These are phyloP conservation scores for Chanos chanos DNA, from an alignment of 2,797 vertebrate species.

Conservation along the genomic window DNA sequence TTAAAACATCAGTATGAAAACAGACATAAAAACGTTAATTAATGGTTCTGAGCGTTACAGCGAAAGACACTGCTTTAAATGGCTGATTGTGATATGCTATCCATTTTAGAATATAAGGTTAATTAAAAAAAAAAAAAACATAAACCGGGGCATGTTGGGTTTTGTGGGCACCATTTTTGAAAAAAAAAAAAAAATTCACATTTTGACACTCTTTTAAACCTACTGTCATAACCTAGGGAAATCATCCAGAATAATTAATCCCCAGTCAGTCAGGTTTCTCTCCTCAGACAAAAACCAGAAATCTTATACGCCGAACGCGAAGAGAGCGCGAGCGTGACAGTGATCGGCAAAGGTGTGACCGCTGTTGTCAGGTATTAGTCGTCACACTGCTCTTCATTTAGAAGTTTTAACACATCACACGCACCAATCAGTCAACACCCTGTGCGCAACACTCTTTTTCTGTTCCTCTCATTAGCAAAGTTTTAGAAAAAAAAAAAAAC, in stretches of 20 bases:
- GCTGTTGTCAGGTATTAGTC: constrained; percentile 73
- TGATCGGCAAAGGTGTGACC: constrained; percentile 74
- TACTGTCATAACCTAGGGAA: constrained; percentile 68
- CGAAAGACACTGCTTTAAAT: too few relatives aligned
- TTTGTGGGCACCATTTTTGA: constrained; percentile 42
- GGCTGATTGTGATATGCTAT: too few relatives aligned
- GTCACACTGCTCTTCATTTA: constrained; percentile 72
- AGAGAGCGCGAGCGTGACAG: constrained; percentile 64
- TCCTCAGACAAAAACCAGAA: constrained; percentile 61
- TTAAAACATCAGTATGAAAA: too few relatives aligned
- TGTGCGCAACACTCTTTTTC: constrained; percentile 27
- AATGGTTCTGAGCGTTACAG: too few relatives aligned
- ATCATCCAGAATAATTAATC: constrained; percentile 79
- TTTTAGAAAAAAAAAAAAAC: constrained; percentile 37
- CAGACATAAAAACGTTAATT: too few relatives aligned
- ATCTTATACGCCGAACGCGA: constrained; percentile 68
- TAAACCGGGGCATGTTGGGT: constrained; percentile 29
- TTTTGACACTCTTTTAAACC: constrained; percentile 69
- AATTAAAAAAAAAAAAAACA: constrained; percentile 24
- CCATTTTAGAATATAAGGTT: too few relatives aligned
- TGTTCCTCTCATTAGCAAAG: constrained; percentile 50
- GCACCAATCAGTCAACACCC: constrained; percentile 66
- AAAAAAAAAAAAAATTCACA: too few relatives aligned
- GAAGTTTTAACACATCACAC: constrained; percentile 65
- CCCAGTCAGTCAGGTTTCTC: constrained; percentile 72